Evolutionary conservation across 2,888 invertebrate species (phyloP), one percentile per base, ranked within the genome.

Genomic region (Dioctria rufipes): DNA sequence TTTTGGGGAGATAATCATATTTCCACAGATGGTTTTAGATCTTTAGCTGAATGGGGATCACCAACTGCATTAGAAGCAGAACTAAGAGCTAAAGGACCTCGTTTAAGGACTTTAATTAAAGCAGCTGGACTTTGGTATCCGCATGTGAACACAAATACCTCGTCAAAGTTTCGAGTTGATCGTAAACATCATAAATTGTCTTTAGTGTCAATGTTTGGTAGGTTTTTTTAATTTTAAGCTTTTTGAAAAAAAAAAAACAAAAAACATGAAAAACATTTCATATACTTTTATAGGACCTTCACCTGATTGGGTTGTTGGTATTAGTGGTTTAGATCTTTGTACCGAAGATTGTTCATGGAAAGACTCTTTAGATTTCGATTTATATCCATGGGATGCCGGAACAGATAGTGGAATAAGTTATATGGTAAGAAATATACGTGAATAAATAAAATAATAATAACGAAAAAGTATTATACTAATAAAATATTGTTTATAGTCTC

Each of bases 281-380:
- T 3, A 8, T 49, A 25, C 3, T 71, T 63, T 75, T 80, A 2
- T 54, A 95, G 95, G 97, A 1, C 99, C 99, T 0, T 97, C 98
- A 9, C 99, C 99, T 0, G 99, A 99, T 90, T 99, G 99, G 99
- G 95, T 98, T 85, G 96, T 98, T 63, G 99, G 99, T 0, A 93
- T 99, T 49, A 95, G 92, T 80, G 94, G 95, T 0, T 89, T 98
- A 79, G 95, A 98, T 86, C 91, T 99, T 6, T 99, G 99, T 87
- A 91, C 93, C 81, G 90, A 91, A 82, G 96, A 98, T 89, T 98
- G 99, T 88, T 92, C 95, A 0, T 99, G 99, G 99, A 91, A 93
- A n/a, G 94, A 95, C 84, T 92, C 93, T 81, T 90, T 95, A 85
- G 92, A 93, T 58, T 91, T 98, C 61, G 96, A 98, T 89, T 90